A percentile compares a stretch with the other conserved stretches of the same genome.
Conservation (phyloP, 2,888 invertebrate genomes). For the Polymixis lichenea region DNA sequence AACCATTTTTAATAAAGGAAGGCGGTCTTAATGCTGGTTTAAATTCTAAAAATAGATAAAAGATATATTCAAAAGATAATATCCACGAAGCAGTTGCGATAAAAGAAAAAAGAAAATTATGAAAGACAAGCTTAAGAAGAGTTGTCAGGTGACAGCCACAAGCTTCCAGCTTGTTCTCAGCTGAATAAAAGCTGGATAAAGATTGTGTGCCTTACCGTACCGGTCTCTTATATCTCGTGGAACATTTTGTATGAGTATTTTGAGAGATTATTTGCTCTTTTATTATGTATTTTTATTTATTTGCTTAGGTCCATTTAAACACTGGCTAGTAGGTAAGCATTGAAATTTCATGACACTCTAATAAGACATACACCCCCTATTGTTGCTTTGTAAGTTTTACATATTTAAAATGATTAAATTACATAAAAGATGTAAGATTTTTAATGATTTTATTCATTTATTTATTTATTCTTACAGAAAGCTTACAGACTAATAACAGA, state of each 20-base stretch:
- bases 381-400: neutral
- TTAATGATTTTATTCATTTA: too few species aligned
- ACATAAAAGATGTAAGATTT: neutral
- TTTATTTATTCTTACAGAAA: too few species aligned
- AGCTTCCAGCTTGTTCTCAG: constrained; percentile 63
- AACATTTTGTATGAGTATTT: neutral
- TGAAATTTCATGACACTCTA: neutral
- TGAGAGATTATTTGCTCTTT: neutral
- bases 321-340: neutral
- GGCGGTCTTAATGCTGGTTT: constrained; percentile 59
- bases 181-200: constrained; percentile 62
- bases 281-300: too few species aligned
- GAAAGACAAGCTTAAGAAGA: constrained; percentile 77
- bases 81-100: constrained; percentile 71
- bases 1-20: constrained; percentile 43
- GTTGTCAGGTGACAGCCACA: constrained; percentile 81
- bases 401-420: neutral
- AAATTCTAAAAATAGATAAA: constrained; percentile 78
- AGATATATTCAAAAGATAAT: constrained; percentile 67
- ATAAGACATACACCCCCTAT: neutral
- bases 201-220: constrained; percentile 25
- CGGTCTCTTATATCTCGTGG: neutral
- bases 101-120: constrained; percentile 79
- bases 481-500: too few species aligned
- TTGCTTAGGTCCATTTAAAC: too few species aligned